Evolutionary conservation across 2,797 vertebrate species (phyloP).

Genomic region (Australoheros facetus): DNA sequence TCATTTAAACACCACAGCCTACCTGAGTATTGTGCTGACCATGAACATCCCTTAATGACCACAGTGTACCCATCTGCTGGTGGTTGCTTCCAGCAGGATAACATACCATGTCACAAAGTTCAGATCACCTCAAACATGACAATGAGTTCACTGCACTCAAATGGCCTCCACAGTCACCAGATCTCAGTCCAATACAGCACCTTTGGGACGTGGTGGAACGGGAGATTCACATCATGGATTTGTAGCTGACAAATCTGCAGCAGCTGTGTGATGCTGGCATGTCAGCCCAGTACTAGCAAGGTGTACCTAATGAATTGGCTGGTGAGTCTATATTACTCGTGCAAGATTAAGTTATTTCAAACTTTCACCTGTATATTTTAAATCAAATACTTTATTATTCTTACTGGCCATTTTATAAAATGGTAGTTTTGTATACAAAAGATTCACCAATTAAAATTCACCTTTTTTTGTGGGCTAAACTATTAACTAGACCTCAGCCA

Average conservation of each 20-base stretch:
- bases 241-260: background rate
- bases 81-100: background rate
- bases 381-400: background rate
- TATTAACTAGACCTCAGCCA: too few relatives aligned
- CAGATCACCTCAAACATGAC: background rate
- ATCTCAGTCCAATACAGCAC: background rate
- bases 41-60: background rate
- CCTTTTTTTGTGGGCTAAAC: too few relatives aligned
- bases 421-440: background rate
- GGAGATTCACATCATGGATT: background rate
- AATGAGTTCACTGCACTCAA: background rate
- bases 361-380: background rate
- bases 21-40: background rate
- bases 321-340: background rate
- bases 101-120: background rate
- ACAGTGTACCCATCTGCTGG: background rate
- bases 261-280: background rate
- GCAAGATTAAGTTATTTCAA: background rate
- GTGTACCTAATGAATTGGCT: background rate
- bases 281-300: background rate
- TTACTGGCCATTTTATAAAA: background rate
- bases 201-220: background rate
- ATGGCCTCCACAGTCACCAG: background rate
- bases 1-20: background rate
- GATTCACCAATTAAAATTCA: background rate